Conservation (phyloP, 1,140 invertebrate species). For the Cecropterus lyciades region DNA sequence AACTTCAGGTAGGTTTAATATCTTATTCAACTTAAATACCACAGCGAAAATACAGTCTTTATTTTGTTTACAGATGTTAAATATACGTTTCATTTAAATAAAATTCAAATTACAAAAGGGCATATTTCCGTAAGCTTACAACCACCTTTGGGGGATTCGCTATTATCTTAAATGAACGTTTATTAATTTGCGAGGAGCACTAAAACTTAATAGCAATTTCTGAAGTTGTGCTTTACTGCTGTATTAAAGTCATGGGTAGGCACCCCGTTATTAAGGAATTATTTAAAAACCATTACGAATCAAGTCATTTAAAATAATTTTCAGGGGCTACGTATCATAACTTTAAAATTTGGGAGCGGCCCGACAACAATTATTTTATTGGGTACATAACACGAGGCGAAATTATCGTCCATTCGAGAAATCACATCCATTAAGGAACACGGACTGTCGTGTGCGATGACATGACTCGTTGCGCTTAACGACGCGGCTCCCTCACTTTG, state of each 20-base stretch:
- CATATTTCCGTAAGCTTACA: too few species aligned
- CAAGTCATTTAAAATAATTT: constrained; percentile 32
- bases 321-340: constrained; percentile 15
- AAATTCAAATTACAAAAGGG: too few species aligned
- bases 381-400: constrained; percentile 35
- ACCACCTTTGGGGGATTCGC: too few species aligned
- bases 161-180: background rate
- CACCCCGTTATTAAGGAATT: background rate
- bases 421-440: constrained; percentile 41
- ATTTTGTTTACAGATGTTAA: too few species aligned
- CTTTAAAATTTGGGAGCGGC: constrained; percentile 28
- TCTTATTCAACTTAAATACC: too few species aligned
- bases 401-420: constrained; percentile 48
- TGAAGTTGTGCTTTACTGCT: background rate
- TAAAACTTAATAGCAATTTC: background rate
- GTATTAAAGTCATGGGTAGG: background rate
- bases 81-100: too few species aligned
- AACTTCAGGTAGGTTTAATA: too few species aligned
- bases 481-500: constrained; percentile 42
- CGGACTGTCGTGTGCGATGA: constrained; percentile 27
- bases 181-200: too few species aligned
- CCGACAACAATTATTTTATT: constrained; percentile 40
- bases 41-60: too few species aligned
- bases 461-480: constrained; percentile 31
- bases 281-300: constrained; percentile 20